Evolutionary conservation across 2,797 vertebrate species (phyloP).

Genomic region (Arrhamphus sclerolepis): DNA sequence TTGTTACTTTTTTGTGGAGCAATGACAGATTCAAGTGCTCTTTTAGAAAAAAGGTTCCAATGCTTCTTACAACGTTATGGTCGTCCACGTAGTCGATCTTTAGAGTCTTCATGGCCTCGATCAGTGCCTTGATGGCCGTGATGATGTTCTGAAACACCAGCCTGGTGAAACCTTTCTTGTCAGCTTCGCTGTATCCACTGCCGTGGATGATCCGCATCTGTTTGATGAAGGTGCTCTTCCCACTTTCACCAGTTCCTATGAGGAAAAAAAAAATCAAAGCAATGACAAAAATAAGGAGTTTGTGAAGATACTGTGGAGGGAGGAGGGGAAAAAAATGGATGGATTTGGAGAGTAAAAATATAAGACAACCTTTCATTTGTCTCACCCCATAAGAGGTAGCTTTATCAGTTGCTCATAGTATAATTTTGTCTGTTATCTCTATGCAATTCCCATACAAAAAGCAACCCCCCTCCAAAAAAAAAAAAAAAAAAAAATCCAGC

Average conservation of each 20-base stretch:
- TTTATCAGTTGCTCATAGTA: background rate
- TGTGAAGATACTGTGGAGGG: too few relatives aligned
- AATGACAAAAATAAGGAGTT: too few relatives aligned
- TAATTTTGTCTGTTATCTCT: background rate
- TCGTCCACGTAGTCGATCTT: conserved; percentile 78
- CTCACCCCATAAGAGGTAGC: background rate
- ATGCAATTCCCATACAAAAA: background rate
- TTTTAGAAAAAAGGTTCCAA: background rate
- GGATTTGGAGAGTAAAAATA: conserved; percentile 7
- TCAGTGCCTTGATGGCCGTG: conserved; percentile 83
- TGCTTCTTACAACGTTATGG: conserved; percentile 81
- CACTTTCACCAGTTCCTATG: conserved; percentile 90
- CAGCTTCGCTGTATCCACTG: conserved; percentile 84
- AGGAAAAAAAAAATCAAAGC: conserved; percentile 6
- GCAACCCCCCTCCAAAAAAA: too few relatives aligned
- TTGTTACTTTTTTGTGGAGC: too few relatives aligned
- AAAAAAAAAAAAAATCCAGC: too few relatives aligned
- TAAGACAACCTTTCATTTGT: conserved; percentile 1
- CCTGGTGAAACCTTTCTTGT: conserved; percentile 81
- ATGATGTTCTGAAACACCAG: conserved; percentile 89
- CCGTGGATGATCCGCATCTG: conserved; percentile 96
- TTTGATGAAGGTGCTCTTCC: conserved; percentile 95
- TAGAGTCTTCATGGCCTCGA: conserved; percentile 83
- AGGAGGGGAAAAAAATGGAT: background rate
- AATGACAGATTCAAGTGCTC: background rate